A percentile compares a stretch with the other conserved stretches of the same genome.
phyloP scores from a whole-genome alignment of 2,888 invertebrate genomes.

The Pseudoips prasinana region DNA sequence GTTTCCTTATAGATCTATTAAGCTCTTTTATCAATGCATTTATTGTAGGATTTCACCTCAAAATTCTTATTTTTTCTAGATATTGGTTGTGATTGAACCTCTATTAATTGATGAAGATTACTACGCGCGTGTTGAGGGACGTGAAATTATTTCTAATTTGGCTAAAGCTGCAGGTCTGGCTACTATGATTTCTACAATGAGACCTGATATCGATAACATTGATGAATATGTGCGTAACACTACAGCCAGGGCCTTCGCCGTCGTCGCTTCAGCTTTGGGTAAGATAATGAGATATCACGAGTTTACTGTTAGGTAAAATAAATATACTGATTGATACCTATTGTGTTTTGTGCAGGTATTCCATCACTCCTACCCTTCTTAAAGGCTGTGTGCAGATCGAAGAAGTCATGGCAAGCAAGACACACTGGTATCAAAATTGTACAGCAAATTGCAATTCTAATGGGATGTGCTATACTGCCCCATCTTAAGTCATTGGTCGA shows the following conservation, averaged over 20 bases:
- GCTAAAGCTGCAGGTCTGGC: constrained; percentile 99
- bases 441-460: constrained; percentile 99
- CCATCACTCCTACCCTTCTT: constrained; percentile 98
- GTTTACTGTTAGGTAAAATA: background rate
- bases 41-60: no score
- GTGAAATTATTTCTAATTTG: constrained; percentile 99
- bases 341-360: constrained; percentile 81
- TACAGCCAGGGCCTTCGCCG: constrained; percentile 99
- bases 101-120: constrained; percentile 99
- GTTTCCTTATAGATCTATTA: no score
- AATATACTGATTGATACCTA: background rate
- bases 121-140: constrained; percentile 99
- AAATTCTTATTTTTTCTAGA: constrained; percentile 69
- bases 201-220: constrained; percentile 99
- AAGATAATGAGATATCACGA: constrained; percentile 20
- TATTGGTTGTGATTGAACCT: constrained; percentile 99
- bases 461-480: constrained; percentile 99
- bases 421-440: constrained; percentile 99
- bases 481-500: constrained; percentile 99
- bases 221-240: constrained; percentile 99
- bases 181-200: constrained; percentile 99
- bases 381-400: constrained; percentile 99
- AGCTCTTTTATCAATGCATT: no score
- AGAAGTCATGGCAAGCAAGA: constrained; percentile 99
- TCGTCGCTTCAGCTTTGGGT: constrained; percentile 99